Conservation (phyloP, 1,140 invertebrate species). For the Pararge aegeria region DNA sequence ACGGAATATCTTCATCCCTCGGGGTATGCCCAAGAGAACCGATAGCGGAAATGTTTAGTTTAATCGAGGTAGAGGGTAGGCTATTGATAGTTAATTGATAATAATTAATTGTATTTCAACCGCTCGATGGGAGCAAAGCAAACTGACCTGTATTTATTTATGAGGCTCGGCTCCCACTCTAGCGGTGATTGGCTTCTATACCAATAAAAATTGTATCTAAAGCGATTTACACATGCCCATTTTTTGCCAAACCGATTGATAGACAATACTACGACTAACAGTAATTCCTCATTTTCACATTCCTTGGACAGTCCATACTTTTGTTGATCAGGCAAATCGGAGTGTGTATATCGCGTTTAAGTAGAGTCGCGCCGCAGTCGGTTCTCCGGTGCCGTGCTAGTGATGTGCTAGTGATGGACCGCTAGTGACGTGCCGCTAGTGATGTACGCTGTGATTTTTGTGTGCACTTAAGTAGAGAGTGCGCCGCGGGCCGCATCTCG, state of each 20-base stretch:
- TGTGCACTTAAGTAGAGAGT: conserved; percentile 38
- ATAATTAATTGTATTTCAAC: neutral
- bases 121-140: conserved; percentile 3
- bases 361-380: neutral
- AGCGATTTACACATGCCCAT: neutral
- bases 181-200: conserved; percentile 7
- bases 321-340: neutral
- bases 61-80: conserved; percentile 23
- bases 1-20: neutral
- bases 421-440: neutral
- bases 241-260: neutral
- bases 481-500: conserved; percentile 29
- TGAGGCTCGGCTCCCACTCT: neutral
- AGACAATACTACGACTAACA: neutral
- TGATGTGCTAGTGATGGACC: neutral
- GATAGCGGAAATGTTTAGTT: neutral
- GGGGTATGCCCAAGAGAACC: neutral
- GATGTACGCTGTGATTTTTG: conserved; percentile 26
- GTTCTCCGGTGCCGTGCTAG: conserved; percentile 1
- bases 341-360: neutral
- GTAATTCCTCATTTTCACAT: neutral
- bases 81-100: conserved; percentile 10
- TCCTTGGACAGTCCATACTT: neutral
- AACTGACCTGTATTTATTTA: conserved; percentile 29
- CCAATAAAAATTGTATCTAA: neutral